These are phyloP conservation scores for Stercorarius parasiticus DNA, from an alignment of 2,113 vertebrate genomes.

Conservation along the genomic window DNA sequence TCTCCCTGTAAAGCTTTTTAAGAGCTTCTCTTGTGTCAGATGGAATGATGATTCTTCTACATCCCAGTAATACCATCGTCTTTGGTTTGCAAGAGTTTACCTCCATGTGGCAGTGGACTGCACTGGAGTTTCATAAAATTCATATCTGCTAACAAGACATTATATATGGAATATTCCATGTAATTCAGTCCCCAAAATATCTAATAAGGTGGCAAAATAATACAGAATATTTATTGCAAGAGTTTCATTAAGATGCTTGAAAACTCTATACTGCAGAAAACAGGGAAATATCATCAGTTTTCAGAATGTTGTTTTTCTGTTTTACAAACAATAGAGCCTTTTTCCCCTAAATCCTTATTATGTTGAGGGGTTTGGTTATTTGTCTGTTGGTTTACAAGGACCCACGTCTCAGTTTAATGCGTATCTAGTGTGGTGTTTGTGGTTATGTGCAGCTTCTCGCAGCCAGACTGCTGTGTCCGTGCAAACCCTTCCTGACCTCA, in stretches of 20 bases:
- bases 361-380: background rate
- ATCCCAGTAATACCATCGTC: background rate
- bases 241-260: background rate
- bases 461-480: background rate
- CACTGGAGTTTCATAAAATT: background rate
- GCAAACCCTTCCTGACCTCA: background rate
- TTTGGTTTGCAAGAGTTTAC: constrained; percentile 8
- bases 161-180: background rate
- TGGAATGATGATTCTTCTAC: background rate
- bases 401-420: background rate
- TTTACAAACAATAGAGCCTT: background rate
- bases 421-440: background rate
- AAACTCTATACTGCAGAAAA: background rate
- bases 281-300: background rate
- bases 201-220: background rate
- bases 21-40: constrained; percentile 19
- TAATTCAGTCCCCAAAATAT: background rate
- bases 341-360: background rate
- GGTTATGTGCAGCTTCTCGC: background rate
- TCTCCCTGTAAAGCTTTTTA: constrained; percentile 29
- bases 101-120: background rate
- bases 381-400: background rate
- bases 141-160: background rate
- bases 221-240: background rate
- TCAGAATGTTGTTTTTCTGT: background rate